Evolutionary conservation across 2,888 invertebrate genomes (phyloP).

Genomic region (Drosophila borborema): DNA sequence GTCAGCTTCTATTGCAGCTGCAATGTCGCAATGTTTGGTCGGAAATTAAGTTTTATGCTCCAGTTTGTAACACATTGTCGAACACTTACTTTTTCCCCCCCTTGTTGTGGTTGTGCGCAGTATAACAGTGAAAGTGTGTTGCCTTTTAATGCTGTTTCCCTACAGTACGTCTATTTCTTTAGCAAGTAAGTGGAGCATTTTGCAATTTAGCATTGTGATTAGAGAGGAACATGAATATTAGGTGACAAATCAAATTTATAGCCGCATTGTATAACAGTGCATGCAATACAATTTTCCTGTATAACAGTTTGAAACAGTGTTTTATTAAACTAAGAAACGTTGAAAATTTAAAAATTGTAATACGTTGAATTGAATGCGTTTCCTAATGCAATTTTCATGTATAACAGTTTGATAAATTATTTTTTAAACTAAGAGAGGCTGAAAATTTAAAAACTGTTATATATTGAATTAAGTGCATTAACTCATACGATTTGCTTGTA

Average conservation of each 20-base stretch:
- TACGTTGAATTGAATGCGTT: no score
- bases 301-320: not conserved
- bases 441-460: no score
- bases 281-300: not conserved
- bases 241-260: not conserved
- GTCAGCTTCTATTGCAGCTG: conserved; percentile 49
- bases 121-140: conserved; percentile 43
- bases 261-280: not conserved
- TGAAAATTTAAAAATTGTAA: no score
- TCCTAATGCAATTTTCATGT: not conserved
- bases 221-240: not conserved
- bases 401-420: not conserved
- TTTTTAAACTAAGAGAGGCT: no score
- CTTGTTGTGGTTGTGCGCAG: conserved; percentile 4
- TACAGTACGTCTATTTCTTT: not conserved
- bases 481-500: not conserved
- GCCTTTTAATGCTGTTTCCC: conserved; percentile 5
- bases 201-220: not conserved
- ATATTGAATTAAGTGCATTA: no score
- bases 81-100: not conserved
- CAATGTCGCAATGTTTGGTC: conserved; percentile 64
- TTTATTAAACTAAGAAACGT: not conserved
- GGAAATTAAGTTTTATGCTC: conserved; percentile 76
- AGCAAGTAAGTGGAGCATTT: conserved; percentile 13
- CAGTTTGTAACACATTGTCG: conserved; percentile 63